Evolutionary conservation across 2,888 invertebrate species (phyloP), one percentile per base, ranked within the genome.

Genomic region (Germaria angustata): DNA sequence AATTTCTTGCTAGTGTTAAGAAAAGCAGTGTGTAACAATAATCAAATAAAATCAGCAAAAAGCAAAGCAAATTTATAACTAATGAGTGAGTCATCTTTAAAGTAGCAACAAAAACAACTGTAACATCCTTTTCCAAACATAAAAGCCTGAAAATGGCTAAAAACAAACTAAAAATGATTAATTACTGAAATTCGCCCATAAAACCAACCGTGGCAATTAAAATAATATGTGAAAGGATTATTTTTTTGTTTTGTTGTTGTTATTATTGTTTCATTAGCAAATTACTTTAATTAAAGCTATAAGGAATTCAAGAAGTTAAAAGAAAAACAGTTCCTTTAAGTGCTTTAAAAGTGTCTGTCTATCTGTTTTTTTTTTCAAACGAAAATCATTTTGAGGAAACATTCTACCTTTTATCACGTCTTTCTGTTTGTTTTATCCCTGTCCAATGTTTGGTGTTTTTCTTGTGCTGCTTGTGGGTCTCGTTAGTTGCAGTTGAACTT

Each of bases 251-350:
- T 28, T 28, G 28, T 28, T 28, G 28, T 28, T 28, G 28, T 17
- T 61, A 24, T 49, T 41, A 15, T 34, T 44, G 44, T 65, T 49
- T 28, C 46, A 20, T 13, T 17, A 63, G 32, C 36, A 66, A 76
- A 57, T 57, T 76, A 49, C 59, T 57, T 68, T 68, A 76, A 76
- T 68, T 66, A 59, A 59, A 32, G 22, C 15, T 13, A 68, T 39
- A 59, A 68, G 41, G 32, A 36, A 17, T 41, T 49, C 13, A 49
- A 46, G 17, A 34, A 32, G 4, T 63, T 41, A 6, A n/a, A n/a
- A n/a, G 32, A 34, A 36, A 44, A 69, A 39, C 24, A 55, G n/a
- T 28, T 15, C 39, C 9, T 34, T 41, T 11, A 63, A 75, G 55
- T 44, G 55, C 55, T 49, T 71, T 44, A 24, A 17, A 46, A 71